phyloP scores from a whole-genome alignment of 2,797 vertebrate genomes.

The Coranthus polyacanthus region DNA sequence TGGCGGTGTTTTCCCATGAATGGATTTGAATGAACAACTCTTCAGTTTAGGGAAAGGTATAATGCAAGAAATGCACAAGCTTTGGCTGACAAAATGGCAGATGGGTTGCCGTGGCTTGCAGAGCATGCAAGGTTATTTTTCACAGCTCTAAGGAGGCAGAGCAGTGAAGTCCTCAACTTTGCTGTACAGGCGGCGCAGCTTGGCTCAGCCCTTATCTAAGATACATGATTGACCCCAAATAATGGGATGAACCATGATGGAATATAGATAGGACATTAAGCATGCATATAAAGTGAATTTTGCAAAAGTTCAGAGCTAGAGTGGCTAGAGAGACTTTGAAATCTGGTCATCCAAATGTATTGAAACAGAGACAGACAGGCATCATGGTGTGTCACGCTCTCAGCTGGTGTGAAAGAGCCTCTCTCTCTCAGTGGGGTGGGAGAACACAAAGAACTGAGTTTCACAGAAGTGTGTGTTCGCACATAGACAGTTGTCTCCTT shows the following conservation, averaged over 20 bases:
- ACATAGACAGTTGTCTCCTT: constrained; percentile 48
- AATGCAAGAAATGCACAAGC: constrained; percentile 28
- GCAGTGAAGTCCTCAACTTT: constrained; percentile 47
- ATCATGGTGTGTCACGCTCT: constrained; percentile 56
- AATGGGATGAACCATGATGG: neutral
- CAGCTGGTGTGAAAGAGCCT: constrained; percentile 53
- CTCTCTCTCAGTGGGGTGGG: constrained; percentile 34
- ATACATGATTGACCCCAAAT: constrained; percentile 9
- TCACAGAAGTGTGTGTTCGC: constrained; percentile 46
- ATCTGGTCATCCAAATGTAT: constrained; percentile 22
- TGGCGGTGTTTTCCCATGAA: neutral
- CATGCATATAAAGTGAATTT: constrained; percentile 3
- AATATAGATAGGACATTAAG: constrained; percentile 2
- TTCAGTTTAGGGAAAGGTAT: neutral
- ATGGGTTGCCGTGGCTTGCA: constrained; percentile 48
- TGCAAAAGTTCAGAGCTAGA: constrained; percentile 1
- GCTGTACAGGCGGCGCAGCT: constrained; percentile 20
- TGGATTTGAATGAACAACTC: constrained; percentile 2
- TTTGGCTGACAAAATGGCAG: constrained; percentile 81
- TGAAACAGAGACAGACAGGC: constrained; percentile 31
- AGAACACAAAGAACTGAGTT: constrained; percentile 65
- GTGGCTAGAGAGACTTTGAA: constrained; percentile 9
- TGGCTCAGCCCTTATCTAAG: constrained; percentile 21
- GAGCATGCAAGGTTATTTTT: constrained; percentile 49
- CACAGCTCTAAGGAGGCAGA: constrained; percentile 28